A percentile compares a stretch with the other conserved stretches of the same genome.
Evolutionary conservation across 2,888 invertebrate genomes (phyloP).

Genomic region (Acleris literana): DNA sequence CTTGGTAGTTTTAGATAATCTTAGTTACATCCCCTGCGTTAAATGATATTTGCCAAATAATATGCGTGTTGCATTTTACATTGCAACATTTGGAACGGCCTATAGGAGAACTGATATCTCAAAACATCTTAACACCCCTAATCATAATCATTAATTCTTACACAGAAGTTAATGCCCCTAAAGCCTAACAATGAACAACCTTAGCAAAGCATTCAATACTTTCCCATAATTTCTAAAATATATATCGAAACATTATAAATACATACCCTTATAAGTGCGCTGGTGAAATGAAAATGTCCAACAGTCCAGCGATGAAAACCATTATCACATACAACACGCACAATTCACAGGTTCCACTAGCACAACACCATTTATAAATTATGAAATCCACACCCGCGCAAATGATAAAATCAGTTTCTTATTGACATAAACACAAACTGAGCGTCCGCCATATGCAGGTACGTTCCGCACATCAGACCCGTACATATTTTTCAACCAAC

Average conservation of each 20-base stretch:
- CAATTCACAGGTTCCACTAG: slow-evolving; percentile 74
- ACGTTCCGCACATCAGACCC: slow-evolving; percentile 68
- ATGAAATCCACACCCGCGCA: slow-evolving; percentile 81
- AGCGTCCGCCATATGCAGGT: slow-evolving; percentile 82
- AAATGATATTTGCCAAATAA: slow-evolving; percentile 13
- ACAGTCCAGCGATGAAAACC: slow-evolving; percentile 73
- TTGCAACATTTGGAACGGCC: slow-evolving; percentile 8
- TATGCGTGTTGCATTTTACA: slow-evolving; percentile 17
- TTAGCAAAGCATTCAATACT: slow-evolving; percentile 16
- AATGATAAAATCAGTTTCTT: slow-evolving; percentile 79
- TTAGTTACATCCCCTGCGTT: not conserved
- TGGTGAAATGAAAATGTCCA: slow-evolving; percentile 69
- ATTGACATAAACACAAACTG: slow-evolving; percentile 84
- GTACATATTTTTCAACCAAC: slow-evolving; percentile 44
- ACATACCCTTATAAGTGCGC: slow-evolving; percentile 78
- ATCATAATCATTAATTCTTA: slow-evolving; percentile 1
- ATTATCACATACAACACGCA: slow-evolving; percentile 77
- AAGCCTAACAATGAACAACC: slow-evolving; percentile 5
- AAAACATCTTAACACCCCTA: slow-evolving; percentile 13
- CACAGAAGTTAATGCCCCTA: not conserved
- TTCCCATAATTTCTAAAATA: slow-evolving; percentile 53
- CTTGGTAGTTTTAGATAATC: not conserved
- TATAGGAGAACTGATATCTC: slow-evolving; percentile 4
- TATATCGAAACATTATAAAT: slow-evolving; percentile 71
- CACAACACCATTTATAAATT: slow-evolving; percentile 71